Base-by-base conservation (phyloP, 2,797 vertebrate genomes). In the Xerus rutilus region DNA sequence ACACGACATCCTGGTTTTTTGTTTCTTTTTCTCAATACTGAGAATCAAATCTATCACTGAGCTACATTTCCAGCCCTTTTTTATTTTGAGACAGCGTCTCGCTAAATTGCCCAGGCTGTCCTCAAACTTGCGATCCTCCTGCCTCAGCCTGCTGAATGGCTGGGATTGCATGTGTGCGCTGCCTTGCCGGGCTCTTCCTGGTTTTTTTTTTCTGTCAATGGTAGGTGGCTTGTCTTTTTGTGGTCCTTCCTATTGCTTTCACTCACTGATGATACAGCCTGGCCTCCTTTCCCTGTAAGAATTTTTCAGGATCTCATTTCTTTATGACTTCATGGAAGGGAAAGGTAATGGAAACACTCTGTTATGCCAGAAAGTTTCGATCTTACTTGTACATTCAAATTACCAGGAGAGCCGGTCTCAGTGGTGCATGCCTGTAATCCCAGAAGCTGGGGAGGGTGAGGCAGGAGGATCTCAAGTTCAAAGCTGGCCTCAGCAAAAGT, bases 231-330 rank as follows among this genome's bases (percentile, higher is more conserved):
- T 81, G 92, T 64, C 86, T 83, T 83, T 69, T 86, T 79, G 35
- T 18, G 11, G 82, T 90, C 78, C 95, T 96, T 86, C 82, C 89
- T 91, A 74, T 62, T 45, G 28, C 30, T 89, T 21, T 59, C 70
- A 89, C 52, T 85, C 45, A 43, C 43, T 91, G n/a, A 83, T 67
- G 59, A 64, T 35, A 47, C 15, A 76, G 30, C 47, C 64, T 43
- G 45, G 59, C 83, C 70, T 81, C 54, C 35, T 82, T 49, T 78
- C 35, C 45, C 70, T 54, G 2, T 65, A 76, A 73, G 67, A 84
- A 57, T 74, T 72, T 72, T 45, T 92, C 77, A 82, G 45, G n/a
- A 45, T 82, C 62, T 79, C 18, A 9, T 76, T 93, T 67, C 76
- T 45, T 91, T 90, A 67, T 62, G 65, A 74, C 20, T 73, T 93